Base-by-base conservation (phyloP, 1,140 invertebrate genomes). In the Drosophila parabipectinata region DNA sequence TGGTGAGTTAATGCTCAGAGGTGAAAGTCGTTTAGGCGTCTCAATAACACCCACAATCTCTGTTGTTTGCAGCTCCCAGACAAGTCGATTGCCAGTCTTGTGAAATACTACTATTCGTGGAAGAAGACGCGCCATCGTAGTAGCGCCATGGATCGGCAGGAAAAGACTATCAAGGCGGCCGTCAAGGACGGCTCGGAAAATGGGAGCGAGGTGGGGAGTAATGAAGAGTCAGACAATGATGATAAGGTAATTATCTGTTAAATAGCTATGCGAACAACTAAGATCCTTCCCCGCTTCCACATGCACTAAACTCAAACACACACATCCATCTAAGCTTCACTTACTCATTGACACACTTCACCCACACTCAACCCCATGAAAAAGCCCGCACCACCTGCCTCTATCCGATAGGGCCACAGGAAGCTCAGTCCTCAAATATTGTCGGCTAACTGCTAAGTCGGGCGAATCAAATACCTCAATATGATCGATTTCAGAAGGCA, bases 61-160 rank as follows among this genome's bases (percentile, higher is more conserved):
- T 1, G 5, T 2, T 12, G 4, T 3, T 2, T 24, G 44, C 85
- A 98, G 97, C 93, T 99, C 77, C 98, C 98, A 50, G 98, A 99
- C 90, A 99, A 99, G 93, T 97, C 97, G 48, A 98, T 99, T 80
- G 97, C 98, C 26, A 97, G 96, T 84, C 93, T 99, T 76, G 98
- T 99, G 0, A 99, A 99, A 92, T 99, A 99, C 92, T 99, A 99
- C 92, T 99, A 99, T 91, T 98, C 97, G 78, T 99, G 98, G 98
- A 99, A 99, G 92, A 99, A 99, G 91, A 98, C 97, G 9, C 93
- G 97, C 89, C 96, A 96, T 79, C 94, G 97, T 50, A 98, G 96
- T 51, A 99, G 97, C 89, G 93, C 98, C 21, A 99, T 99, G 97
- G 98, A 99, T 92, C 90, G 92, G 56, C 90, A 92, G 92, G 91